Base-by-base conservation (phyloP, 2,888 invertebrate genomes). In the Cantharis lateralis region DNA sequence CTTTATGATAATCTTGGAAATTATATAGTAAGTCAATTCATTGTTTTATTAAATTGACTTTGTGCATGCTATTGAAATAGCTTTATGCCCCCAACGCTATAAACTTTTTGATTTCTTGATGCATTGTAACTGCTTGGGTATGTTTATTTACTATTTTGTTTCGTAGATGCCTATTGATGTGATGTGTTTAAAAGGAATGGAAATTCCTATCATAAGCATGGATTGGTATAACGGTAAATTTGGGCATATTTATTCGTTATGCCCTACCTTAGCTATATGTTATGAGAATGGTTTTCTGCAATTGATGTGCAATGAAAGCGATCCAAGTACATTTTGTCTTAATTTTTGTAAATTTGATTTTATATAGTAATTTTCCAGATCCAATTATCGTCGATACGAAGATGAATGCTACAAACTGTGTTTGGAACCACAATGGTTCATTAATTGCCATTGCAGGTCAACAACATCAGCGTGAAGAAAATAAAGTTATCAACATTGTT, bases 391-490 rank as follows among this genome's bases (percentile, higher is more conserved):
- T 98, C 20, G 95, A 98, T 83, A 94, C 95, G 0, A 93, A 94
- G 61, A 95, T 98, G 92, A 90, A 91, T 20, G 92, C 95, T 9
- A 93, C 95, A 62, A 94, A 94, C 84, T 94, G 96, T 74, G 92
- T 93, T 82, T 99, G 99, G 99, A 98, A 98, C 87, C 96, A 96
- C 84, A 95, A 95, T 84, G 99, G 98, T 0, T 94, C 94, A 13
- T 91, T 98, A 3, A 86, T 99, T 68, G 98, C 98, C 0, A 93
- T 97, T 5, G 95, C 96, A 15, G 98, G 98, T 1, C 87, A 89
- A 73, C 89, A 90, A 75, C 86, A 84, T 86, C 89, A 90, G 75
- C 86, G 83, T 86, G 91, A 92, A 72, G 90, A 90, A 11, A 89
- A 89, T n/a, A 91, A 91, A 72, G 92, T 90, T 84, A 91, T 90